Percentiles rank a stretch among this genome's conserved stretches.
phyloP scores from a whole-genome alignment of 2,797 vertebrate species.

The Acestrorhynchus altus region DNA sequence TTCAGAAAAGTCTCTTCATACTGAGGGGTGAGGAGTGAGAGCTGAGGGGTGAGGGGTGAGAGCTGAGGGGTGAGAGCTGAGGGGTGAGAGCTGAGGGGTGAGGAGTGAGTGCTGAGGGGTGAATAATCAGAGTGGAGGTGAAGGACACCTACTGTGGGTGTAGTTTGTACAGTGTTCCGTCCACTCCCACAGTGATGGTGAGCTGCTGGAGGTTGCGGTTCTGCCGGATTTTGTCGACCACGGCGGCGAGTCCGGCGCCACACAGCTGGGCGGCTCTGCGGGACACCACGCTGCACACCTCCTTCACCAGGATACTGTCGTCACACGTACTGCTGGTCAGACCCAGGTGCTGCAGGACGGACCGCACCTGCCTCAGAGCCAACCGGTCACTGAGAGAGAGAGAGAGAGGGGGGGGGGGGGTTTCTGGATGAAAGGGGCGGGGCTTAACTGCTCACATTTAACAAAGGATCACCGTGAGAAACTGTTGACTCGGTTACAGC shows the following conservation, averaged over 20 bases:
- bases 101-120: no score
- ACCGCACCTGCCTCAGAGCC: conserved; percentile 93
- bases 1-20: no score
- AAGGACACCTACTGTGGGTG: conserved; percentile 91
- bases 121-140: no score
- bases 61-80: no score
- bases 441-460: no score
- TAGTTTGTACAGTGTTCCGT: conserved; percentile 95
- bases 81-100: no score
- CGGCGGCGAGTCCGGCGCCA: conserved; percentile 89
- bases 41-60: no score
- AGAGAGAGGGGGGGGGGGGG: not conserved
- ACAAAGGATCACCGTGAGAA: not conserved
- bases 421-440: not conserved
- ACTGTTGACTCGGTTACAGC: not conserved
- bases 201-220: conserved; percentile 88
- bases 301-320: conserved; percentile 96
- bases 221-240: conserved; percentile 92
- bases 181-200: conserved; percentile 90
- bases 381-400: conserved; percentile 84
- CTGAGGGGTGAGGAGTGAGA: no score
- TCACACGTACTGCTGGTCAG: conserved; percentile 91
- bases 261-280: conserved; percentile 92
- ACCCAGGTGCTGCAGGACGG: conserved; percentile 93
- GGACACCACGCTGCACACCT: conserved; percentile 90